Evolutionary conservation across 2,888 invertebrate species (phyloP), one percentile per base, ranked within the genome.

Genomic region (Dione vanillae): DNA sequence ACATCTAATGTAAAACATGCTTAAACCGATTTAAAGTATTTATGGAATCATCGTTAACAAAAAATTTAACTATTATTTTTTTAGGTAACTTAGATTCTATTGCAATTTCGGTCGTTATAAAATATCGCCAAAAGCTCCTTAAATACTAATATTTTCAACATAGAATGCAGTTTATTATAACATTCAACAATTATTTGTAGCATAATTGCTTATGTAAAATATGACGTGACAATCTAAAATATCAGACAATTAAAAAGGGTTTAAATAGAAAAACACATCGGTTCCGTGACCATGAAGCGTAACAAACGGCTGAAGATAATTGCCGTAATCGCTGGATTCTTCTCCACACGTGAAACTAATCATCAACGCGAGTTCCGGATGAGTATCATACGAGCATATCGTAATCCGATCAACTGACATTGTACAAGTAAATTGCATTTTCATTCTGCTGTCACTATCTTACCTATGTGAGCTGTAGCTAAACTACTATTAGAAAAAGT

Each of bases 391-490:
- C 64, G 64, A 64, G 47, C 64, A 69, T 78, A 79, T 80, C 78
- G 79, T 82, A 87, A 86, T 87, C 77, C 83, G 86, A 88, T 89
- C 86, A 85, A 88, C 80, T 87, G 85, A 79, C 78, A 85, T 82
- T 79, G 79, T 82, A 80, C 78, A 82, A 80, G 78, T 80, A 78
- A 84, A 85, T 83, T 77, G 80, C 78, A 75, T 79, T 78, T 81
- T 80, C 78, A 79, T 80, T 70, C 78, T 76, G 75, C 74, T 78
- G 74, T 76, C 74, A 78, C 76, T 77, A 75, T 77, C 75, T 58
- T 49, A 58, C 27, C 58, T 67, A 59, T 9, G 56, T 35, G 19
- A 20, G 41, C 12, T 49, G 54, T 62, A 52, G n/a, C 52, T 19
- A 62, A 70, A 20, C 49, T 27, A 27, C 27, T 27, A 49, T 49